Base-by-base conservation (phyloP, 2,797 vertebrate species). In the Zalophus californianus region DNA sequence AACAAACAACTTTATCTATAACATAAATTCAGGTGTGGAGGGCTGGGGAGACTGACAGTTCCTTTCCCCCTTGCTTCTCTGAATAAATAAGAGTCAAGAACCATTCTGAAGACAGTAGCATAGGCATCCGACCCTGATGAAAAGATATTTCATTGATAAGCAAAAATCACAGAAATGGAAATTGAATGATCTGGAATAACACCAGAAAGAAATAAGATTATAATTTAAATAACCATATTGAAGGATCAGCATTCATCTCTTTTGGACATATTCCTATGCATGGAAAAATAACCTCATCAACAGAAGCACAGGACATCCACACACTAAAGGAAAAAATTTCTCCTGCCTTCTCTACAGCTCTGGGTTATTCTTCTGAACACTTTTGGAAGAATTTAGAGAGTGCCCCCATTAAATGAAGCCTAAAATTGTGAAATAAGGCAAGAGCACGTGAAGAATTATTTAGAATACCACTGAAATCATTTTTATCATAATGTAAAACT, bases 271-370 rank as follows among this genome's bases (percentile, higher is more conserved):
- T 70, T 78, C 82, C 2, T 86, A 38, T 84, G 50, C 68, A 48
- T 70, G 32, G 41, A 93, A 96, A 97, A 84, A 70, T 56, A 86
- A 64, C 68, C 32, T 91, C 73, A 94, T 78, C 86, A 66, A 77
- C 75, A 96, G 82, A 86, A 85, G n/a, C 44, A 44, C 8, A 56
- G n/a, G 62, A 90, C 75, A 84, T 16, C 52, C 10, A 89, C 29
- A 62, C 1, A 1, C 48, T 82, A 38, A 79, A 10, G 15, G 83
- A 52, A 58, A 62, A 52, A 41, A 8, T 83, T 15, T 91, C 50
- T 95, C 29, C 84, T 93, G 78, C 96, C 73, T 95, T 78, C 54
- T 95, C 83, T 86, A 21, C 72, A 95, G 60, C 64, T 91, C 54
- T 14, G 54, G 52, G 35, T 50, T 85, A 89, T 90, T 68, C 86